Evolutionary conservation across 2,888 invertebrate species (phyloP).

Genomic region (Anarsia innoxiella): DNA sequence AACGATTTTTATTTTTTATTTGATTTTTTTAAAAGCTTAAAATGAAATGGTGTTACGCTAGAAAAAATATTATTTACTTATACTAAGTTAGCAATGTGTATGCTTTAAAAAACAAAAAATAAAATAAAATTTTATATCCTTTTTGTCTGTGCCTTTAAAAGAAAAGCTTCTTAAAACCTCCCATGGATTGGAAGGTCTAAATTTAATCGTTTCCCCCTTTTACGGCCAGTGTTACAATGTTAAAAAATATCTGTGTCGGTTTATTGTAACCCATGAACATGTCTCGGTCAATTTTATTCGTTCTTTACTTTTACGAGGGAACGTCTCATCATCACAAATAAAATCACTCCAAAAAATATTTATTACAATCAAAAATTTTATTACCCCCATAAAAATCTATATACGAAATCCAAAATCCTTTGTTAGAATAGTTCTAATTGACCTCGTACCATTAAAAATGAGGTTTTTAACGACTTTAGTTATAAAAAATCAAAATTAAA

Average conservation of each 20-base stretch:
- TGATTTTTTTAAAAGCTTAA: no score
- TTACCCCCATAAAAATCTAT: slow-evolving; percentile 39
- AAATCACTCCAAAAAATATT: slow-evolving; percentile 40
- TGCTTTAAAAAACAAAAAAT: no score
- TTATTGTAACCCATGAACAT: slow-evolving; percentile 19
- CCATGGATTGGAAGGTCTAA: no score
- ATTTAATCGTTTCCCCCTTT: not conserved
- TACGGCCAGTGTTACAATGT: slow-evolving; percentile 4
- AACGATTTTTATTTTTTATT: no score
- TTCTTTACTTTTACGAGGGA: slow-evolving; percentile 33
- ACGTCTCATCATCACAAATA: slow-evolving; percentile 27
- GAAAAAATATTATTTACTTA: no score
- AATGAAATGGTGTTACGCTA: no score
- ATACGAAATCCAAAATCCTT: slow-evolving; percentile 40
- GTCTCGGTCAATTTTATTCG: slow-evolving; percentile 25
- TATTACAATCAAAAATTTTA: slow-evolving; percentile 53
- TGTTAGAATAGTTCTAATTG: slow-evolving; percentile 52
- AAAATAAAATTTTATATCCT: no score
- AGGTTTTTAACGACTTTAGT: slow-evolving; percentile 51
- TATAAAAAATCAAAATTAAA: slow-evolving; percentile 41
- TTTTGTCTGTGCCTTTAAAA: no score
- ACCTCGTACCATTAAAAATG: slow-evolving; percentile 39
- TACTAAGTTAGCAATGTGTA: no score
- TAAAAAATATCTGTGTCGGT: slow-evolving; percentile 17
- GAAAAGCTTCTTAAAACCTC: no score